phyloP scores from a whole-genome alignment of 2,113 vertebrate species.

The Sander lucioperca region DNA sequence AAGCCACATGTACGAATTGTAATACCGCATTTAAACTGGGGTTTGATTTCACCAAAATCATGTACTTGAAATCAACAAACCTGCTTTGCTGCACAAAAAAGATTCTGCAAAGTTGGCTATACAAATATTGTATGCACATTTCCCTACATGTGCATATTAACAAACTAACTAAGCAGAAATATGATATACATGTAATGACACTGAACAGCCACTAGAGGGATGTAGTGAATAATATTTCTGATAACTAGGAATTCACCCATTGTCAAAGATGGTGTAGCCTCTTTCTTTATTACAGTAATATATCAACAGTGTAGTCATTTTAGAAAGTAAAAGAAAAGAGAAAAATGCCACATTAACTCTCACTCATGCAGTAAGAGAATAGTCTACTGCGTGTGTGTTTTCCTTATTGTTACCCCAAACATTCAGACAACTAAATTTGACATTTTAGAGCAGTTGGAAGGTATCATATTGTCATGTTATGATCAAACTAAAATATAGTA shows the following conservation, averaged over 20 bases:
- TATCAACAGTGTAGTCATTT: background rate
- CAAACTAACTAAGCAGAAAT: background rate
- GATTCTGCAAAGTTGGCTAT: background rate
- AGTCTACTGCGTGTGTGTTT: background rate
- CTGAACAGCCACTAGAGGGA: conserved; percentile 44
- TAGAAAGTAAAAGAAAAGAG: background rate
- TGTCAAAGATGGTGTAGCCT: too few species aligned
- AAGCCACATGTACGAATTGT: too few species aligned
- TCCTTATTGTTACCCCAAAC: background rate
- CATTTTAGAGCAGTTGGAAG: too few species aligned
- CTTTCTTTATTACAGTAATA: background rate
- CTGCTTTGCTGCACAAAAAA: background rate
- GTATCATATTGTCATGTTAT: background rate
- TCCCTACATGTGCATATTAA: background rate
- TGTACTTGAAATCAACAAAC: too few species aligned
- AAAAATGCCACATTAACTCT: background rate
- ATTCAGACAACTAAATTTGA: background rate
- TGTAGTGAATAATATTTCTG: conserved; percentile 9
- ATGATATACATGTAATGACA: conserved; percentile 13
- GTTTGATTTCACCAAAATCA: too few species aligned
- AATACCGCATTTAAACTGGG: too few species aligned
- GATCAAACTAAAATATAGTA: background rate
- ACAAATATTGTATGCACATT: background rate
- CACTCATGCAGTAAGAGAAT: background rate
- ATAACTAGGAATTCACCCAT: background rate